Conservation (phyloP, 1,140 invertebrate genomes). For the Prorops nasuta region DNA sequence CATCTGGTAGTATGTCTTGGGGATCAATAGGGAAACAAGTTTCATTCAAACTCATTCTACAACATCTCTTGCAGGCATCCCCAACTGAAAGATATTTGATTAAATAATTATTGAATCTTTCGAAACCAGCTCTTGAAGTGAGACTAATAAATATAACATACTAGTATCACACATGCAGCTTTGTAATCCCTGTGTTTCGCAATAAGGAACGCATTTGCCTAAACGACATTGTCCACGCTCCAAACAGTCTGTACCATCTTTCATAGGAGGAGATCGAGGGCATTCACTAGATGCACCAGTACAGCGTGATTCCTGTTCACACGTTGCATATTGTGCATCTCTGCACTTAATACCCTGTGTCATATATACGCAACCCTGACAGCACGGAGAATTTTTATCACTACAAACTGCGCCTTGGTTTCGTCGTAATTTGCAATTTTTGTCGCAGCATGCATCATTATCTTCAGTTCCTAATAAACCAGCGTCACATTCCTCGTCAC, state of each 20-base stretch:
- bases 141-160: conserved; percentile 52
- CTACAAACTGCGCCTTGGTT: conserved; percentile 83
- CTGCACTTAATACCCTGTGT: conserved; percentile 77
- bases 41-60: conserved; percentile 84
- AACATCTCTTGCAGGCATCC: conserved; percentile 87
- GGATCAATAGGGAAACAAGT: conserved; percentile 88
- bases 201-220: conserved; percentile 88
- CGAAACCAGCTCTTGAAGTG: too few relatives aligned
- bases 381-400: conserved; percentile 94
- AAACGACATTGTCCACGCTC: conserved; percentile 83
- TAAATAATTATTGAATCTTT: too few relatives aligned
- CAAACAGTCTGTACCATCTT: conserved; percentile 81
- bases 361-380: conserved; percentile 85
- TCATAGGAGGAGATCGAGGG: conserved; percentile 81
- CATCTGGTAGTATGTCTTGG: conserved; percentile 84
- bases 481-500: conserved; percentile 92
- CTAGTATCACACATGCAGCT: conserved; percentile 95
- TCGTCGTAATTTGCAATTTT: conserved; percentile 83
- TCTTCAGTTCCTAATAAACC: conserved; percentile 89
- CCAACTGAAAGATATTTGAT: conserved; percentile 66
- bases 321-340: conserved; percentile 84
- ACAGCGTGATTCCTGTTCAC: conserved; percentile 83
- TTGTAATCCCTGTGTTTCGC: conserved; percentile 86
- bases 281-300: conserved; percentile 72
- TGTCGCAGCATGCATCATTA: conserved; percentile 88